These are phyloP conservation scores for Cassiopea andromeda DNA, from an alignment of 30 jellyfish, hydroid and myxozoan genomes.

Conservation along the genomic window DNA sequence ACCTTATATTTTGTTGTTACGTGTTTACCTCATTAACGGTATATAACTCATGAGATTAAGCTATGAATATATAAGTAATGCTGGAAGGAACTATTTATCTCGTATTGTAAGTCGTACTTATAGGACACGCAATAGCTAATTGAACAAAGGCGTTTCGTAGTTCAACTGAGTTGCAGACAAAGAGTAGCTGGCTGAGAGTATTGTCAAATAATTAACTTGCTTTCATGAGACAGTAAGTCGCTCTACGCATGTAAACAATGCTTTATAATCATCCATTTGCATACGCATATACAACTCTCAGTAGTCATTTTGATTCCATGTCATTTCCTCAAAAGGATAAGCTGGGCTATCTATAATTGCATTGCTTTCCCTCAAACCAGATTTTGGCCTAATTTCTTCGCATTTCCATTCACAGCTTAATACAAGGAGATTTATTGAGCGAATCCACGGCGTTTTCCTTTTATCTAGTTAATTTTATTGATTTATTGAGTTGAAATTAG, in stretches of 20 bases:
- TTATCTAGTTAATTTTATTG: conserved; percentile 69
- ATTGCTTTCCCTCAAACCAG: conserved; percentile 76
- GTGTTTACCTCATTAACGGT: neutral
- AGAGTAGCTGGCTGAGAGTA: neutral
- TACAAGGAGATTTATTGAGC: conserved; percentile 70
- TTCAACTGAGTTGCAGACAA: conserved; percentile 26
- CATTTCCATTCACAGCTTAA: conserved; percentile 41
- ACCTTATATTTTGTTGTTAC: no score
- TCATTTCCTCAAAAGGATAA: conserved; percentile 72
- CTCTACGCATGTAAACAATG: conserved; percentile 20
- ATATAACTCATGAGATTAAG: neutral
- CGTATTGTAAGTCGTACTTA: neutral
- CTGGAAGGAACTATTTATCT: neutral
- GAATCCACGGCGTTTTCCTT: conserved; percentile 64
- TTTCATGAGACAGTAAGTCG: conserved; percentile 16
- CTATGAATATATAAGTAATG: neutral
- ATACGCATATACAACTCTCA: conserved; percentile 19
- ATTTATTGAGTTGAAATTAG: conserved; percentile 57
- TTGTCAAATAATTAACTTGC: conserved; percentile 17
- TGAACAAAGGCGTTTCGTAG: neutral
- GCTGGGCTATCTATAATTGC: conserved; percentile 66
- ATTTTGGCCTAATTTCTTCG: conserved; percentile 57
- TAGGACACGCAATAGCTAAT: neutral
- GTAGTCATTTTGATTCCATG: conserved; percentile 43
- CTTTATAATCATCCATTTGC: conserved; percentile 34